A percentile compares a stretch with the other conserved stretches of the same genome.
Evolutionary conservation across 2,888 invertebrate genomes (phyloP).

Genomic region (Ormyrus thymus): DNA sequence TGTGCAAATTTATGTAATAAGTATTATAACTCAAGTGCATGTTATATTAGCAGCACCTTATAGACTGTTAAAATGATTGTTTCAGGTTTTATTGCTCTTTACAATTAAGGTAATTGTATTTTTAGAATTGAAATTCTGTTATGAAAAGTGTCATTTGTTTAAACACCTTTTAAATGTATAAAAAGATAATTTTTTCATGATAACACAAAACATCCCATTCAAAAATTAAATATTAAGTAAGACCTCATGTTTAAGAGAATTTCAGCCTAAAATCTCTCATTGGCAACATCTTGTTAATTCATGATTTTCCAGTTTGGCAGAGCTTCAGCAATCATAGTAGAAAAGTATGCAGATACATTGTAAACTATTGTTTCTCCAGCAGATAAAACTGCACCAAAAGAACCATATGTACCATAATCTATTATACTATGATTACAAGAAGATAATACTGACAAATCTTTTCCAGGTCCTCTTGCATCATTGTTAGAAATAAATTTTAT

Average conservation of each 20-base stretch:
- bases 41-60: slow-evolving; percentile 11
- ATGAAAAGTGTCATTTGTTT: neutral
- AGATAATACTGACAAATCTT: slow-evolving; percentile 73
- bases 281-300: slow-evolving; percentile 62
- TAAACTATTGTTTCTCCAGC: slow-evolving; percentile 74
- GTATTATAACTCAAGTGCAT: slow-evolving; percentile 6
- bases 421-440: slow-evolving; percentile 75
- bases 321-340: slow-evolving; percentile 71
- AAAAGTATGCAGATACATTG: slow-evolving; percentile 71
- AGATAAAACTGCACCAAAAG: slow-evolving; percentile 73
- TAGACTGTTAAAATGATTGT: slow-evolving; percentile 8
- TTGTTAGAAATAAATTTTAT: slow-evolving; percentile 69
- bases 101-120: neutral
- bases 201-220: neutral
- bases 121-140: neutral
- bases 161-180: neutral
- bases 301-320: slow-evolving; percentile 72
- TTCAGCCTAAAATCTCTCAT: slow-evolving; percentile 28
- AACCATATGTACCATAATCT: slow-evolving; percentile 74
- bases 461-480: slow-evolving; percentile 69
- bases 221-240: slow-evolving; percentile 1
- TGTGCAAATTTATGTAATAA: slow-evolving; percentile 4
- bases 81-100: slow-evolving; percentile 2
- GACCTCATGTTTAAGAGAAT: slow-evolving; percentile 24
- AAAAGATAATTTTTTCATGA: neutral